Evolutionary conservation across 2,888 invertebrate genomes (phyloP), one percentile per base, ranked within the genome.

Genomic region (Halictus quadricinctus): DNA sequence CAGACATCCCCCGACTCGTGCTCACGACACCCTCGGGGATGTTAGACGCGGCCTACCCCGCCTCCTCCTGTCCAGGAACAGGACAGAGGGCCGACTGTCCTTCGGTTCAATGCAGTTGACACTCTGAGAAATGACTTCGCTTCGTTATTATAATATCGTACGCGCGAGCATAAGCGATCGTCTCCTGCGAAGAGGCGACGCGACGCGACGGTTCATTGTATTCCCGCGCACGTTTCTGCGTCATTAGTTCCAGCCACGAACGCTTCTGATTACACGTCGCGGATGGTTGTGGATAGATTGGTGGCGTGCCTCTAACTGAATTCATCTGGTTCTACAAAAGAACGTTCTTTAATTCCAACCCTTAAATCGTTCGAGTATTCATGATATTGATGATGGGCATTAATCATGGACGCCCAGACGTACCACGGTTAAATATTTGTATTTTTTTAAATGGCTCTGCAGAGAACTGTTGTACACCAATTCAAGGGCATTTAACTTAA

Each of bases 51-150:
- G 85, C 88, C 25, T 54, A 54, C 25, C 60, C 60, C 60, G 60
- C 82, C 90, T 69, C 90, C 86, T 90, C 90, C 88, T 90, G 29
- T 84, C 91, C 89, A 54, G 10, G n/a, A 21, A 54, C 87, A 88
- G 90, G 91, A 92, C 92, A 90, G 91, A 89, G 29, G 15, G 88
- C 91, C 91, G 90, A 90, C 91, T 91, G 88, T 91, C 91, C 91
- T 91, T 93, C 92, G 92, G 92, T 93, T 93, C 93, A 92, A 91
- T 94, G 94, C 93, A 94, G 93, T 94, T 94, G 94, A 94, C 94
- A 94, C 92, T 92, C 93, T 94, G 94, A 94, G 93, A 94, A 94
- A 94, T 94, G 94, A 93, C 92, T 92, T 92, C 91, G 93, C 92
- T 92, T 92, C 92, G 92, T 93, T 92, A 91, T 93, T 93, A 92